Conservation (phyloP, 2,797 vertebrate genomes). For the Trachops cirrhosus region DNA sequence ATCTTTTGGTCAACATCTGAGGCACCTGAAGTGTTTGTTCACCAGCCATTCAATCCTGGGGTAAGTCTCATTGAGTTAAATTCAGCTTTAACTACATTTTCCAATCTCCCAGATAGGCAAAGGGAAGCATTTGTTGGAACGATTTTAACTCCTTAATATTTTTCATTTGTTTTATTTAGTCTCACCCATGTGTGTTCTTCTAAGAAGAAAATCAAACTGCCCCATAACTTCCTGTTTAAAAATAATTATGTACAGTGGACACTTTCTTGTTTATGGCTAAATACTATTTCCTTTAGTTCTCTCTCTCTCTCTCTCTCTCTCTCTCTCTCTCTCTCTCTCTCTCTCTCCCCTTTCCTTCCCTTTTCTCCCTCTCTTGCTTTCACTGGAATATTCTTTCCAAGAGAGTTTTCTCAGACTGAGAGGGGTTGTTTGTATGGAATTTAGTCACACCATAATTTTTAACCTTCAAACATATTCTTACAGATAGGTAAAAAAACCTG, state of each 20-base stretch:
- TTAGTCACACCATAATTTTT: not conserved
- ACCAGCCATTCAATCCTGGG: slow-evolving; percentile 69
- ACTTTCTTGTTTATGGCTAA: slow-evolving; percentile 41
- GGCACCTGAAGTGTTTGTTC: slow-evolving; percentile 72
- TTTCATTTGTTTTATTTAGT: slow-evolving; percentile 66
- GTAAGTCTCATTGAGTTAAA: slow-evolving; percentile 76
- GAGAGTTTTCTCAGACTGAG: slow-evolving; percentile 18
- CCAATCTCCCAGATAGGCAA: slow-evolving; percentile 66
- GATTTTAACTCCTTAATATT: slow-evolving; percentile 70
- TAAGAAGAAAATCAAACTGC: slow-evolving; percentile 48
- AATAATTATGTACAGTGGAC: not conserved
- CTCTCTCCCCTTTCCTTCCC: not conserved
- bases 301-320: slow-evolving; percentile 3
- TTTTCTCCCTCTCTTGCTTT: not conserved
- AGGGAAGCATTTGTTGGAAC: slow-evolving; percentile 73
- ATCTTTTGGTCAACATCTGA: slow-evolving; percentile 77
- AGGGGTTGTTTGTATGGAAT: not conserved
- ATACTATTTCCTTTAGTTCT: slow-evolving; percentile 28
- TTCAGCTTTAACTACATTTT: slow-evolving; percentile 67
- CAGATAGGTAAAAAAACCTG: not conserved
- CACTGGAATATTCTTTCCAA: not conserved
- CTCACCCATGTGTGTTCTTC: not conserved
- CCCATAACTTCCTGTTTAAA: slow-evolving; percentile 44
- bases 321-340: not conserved
- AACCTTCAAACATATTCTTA: not conserved